Evolutionary conservation across 2,797 vertebrate genomes (phyloP), one percentile per base, ranked within the genome.

Genomic region (Syncerus caffer): DNA sequence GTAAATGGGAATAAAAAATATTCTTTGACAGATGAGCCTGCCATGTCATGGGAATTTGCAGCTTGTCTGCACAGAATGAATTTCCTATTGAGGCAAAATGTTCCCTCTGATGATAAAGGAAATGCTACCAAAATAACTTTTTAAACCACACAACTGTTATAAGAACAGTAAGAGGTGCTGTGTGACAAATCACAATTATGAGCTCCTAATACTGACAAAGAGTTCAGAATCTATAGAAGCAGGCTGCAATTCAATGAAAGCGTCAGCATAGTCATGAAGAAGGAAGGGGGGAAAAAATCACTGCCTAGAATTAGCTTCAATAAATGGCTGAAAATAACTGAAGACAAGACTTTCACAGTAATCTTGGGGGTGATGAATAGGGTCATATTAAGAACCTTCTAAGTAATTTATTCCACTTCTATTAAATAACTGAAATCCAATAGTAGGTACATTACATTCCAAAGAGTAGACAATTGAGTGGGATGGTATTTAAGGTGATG

Each of bases 21-120:
- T 96, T 87, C 96, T 97, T 90, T 97, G 71, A 95, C 97, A 92
- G 96, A 96, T 94, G 96, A 98, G 95, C 89, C 79, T 96, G 27
- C 92, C 85, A 85, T 90, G 85, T 89, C 89, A 90, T 90, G 93
- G 96, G 96, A 96, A 94, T 97, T 90, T 95, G 84, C 74, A 97
- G 96, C 25, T 58, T 95, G 93, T 97, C 60, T 89, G 64, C 67
- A 90, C 16, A 93, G 90, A 95, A 92, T 97, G 93, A 93, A 96
- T 96, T 97, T 97, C 82, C 95, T 89, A 89, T 74, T 85, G 87
- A 96, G 90, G 95, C 62, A 97, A 96, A 97, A 93, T 76, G 53
- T 95, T 97, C 96, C 85, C 95, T 97, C 79, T 89, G 90, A 97
- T 95, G 83, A 87, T 78, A 88, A 97, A 91, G 84, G 76, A 95